phyloP scores from a whole-genome alignment of 2,113 vertebrate genomes.

The Aleadryas rufinucha region DNA sequence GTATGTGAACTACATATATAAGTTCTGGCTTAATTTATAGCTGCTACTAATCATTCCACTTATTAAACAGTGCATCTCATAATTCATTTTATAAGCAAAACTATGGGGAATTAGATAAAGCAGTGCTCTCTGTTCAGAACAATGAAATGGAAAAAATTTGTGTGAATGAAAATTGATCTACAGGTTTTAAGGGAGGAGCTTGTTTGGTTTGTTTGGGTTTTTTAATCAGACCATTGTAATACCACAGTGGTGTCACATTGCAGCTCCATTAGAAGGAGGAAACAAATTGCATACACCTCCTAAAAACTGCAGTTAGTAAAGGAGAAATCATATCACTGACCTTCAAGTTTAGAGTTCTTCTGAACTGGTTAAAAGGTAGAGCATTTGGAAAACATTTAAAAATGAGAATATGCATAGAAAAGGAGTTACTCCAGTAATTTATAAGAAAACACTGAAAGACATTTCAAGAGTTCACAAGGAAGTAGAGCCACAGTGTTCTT shows the following conservation, averaged over 20 bases:
- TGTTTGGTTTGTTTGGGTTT: neutral
- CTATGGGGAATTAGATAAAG: neutral
- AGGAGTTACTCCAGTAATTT: neutral
- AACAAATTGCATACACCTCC: neutral
- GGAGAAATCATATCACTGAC: neutral
- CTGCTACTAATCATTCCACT: neutral
- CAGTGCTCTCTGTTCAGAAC: neutral
- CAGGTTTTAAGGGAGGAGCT: neutral
- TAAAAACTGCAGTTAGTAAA: neutral
- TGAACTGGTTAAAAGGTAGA: neutral
- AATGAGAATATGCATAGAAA: neutral
- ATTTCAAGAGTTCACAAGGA: neutral
- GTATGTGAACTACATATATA: neutral
- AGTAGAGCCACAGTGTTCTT: neutral
- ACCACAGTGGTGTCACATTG: neutral
- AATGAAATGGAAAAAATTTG: neutral
- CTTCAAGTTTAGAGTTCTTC: neutral
- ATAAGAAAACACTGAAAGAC: neutral
- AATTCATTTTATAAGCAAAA: neutral
- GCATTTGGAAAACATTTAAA: neutral
- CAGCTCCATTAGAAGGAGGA: neutral
- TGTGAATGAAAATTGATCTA: neutral
- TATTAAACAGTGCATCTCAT: neutral
- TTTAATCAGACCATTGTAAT: neutral
- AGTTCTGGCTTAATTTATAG: neutral